Conservation (phyloP, 2,888 invertebrate species). For the Pseudeuparius sepicola region DNA sequence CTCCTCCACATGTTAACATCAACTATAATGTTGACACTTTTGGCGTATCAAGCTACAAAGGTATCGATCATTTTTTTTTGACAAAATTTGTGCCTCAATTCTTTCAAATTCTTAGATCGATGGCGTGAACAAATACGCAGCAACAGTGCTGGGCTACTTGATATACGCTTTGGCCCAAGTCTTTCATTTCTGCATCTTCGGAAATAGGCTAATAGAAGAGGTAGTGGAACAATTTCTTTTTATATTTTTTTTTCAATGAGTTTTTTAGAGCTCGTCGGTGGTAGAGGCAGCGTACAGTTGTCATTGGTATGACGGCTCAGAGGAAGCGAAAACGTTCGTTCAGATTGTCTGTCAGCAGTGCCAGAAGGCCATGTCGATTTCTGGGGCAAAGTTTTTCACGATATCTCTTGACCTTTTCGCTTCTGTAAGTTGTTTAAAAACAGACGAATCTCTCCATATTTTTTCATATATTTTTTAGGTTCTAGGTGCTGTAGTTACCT, state of each 20-base stretch:
- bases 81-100: background rate
- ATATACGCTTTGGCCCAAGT: conserved; percentile 75
- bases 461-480: conserved; percentile 47
- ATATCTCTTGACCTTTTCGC: conserved; percentile 81
- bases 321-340: conserved; percentile 83
- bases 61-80: conserved; percentile 37
- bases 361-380: conserved; percentile 81
- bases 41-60: conserved; percentile 82
- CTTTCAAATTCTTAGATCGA: conserved; percentile 47
- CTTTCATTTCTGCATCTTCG: conserved; percentile 79
- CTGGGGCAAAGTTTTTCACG: conserved; percentile 83
- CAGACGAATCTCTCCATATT: conserved; percentile 10
- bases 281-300: conserved; percentile 89
- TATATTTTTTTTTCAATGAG: conserved; percentile 3
- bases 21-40: conserved; percentile 69
- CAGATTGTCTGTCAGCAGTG: conserved; percentile 87
- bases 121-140: conserved; percentile 66
- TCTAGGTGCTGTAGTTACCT: conserved; percentile 77
- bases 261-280: conserved; percentile 69
- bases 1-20: conserved; percentile 77
- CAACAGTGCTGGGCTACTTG: conserved; percentile 69
- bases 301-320: conserved; percentile 85
- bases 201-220: conserved; percentile 80
- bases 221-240: too few relatives aligned
- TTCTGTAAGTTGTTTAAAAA: conserved; percentile 53